These are phyloP conservation scores for Drosophila pandora DNA, from an alignment of 1,140 invertebrate species.

Conservation along the genomic window DNA sequence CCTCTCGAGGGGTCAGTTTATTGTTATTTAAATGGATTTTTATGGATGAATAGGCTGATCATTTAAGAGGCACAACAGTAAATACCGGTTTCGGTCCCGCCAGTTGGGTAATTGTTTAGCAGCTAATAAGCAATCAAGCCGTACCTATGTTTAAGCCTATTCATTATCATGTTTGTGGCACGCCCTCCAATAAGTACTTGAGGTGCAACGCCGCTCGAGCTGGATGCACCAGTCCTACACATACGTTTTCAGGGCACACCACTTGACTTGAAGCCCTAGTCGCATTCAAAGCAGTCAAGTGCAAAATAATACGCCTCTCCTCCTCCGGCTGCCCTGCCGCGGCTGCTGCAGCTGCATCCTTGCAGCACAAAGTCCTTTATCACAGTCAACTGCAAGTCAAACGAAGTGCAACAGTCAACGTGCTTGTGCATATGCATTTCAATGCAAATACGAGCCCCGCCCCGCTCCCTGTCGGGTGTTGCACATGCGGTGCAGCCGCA, in stretches of 20 bases:
- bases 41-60: slow-evolving; percentile 31
- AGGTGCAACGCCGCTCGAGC: slow-evolving; percentile 26
- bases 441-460: slow-evolving; percentile 24
- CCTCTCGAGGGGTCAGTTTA: slow-evolving; percentile 57
- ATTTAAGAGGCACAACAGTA: slow-evolving; percentile 22
- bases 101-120: slow-evolving; percentile 18
- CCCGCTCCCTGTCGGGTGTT: slow-evolving; percentile 18
- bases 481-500: slow-evolving; percentile 65
- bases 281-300: slow-evolving; percentile 63
- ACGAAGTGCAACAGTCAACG: slow-evolving; percentile 73
- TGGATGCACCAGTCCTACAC: slow-evolving; percentile 30
- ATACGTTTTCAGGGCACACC: slow-evolving; percentile 26
- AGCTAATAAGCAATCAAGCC: slow-evolving; percentile 31
- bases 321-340: slow-evolving; percentile 10
- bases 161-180: slow-evolving; percentile 14
- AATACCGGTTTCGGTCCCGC: slow-evolving; percentile 1
- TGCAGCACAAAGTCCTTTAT: slow-evolving; percentile 77
- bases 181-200: slow-evolving; percentile 10
- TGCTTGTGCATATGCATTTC: slow-evolving; percentile 72
- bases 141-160: background rate
- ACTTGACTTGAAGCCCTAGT: slow-evolving; percentile 64
- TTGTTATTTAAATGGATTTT: slow-evolving; percentile 56
- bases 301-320: slow-evolving; percentile 59
- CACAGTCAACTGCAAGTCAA: slow-evolving; percentile 80
- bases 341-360: slow-evolving; percentile 25